phyloP scores from a whole-genome alignment of 64 coral and sea anemone species.

The Porites australiensis region DNA sequence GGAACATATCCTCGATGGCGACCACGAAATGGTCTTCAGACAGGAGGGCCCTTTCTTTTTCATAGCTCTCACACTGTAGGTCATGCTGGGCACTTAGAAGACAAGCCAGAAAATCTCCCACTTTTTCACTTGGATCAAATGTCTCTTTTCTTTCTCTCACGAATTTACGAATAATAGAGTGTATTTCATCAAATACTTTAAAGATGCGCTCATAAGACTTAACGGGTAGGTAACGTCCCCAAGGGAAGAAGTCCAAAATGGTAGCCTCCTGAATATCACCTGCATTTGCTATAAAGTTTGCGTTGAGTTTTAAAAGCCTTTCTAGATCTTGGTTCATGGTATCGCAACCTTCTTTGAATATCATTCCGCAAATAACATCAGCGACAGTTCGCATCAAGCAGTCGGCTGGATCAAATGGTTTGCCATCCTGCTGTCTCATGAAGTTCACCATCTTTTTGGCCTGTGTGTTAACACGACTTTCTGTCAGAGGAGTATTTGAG shows the following conservation, averaged over 20 bases:
- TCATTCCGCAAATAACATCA: constrained; percentile 55
- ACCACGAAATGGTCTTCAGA: constrained; percentile 18
- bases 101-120: constrained; percentile 7
- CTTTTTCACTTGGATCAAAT: constrained; percentile 12
- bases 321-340: constrained; percentile 15
- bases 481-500: constrained; percentile 3
- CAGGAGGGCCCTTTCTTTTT: background rate
- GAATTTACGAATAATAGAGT: background rate
- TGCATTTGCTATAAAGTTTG: background rate
- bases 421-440: constrained; percentile 11
- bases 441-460: constrained; percentile 37
- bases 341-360: constrained; percentile 13
- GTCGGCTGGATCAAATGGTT: constrained; percentile 34
- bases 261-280: background rate
- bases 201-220: background rate
- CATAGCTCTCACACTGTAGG: background rate
- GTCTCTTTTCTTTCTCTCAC: constrained; percentile 7
- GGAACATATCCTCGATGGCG: constrained; percentile 39
- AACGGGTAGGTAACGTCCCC: constrained; percentile 42
- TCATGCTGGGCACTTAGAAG: constrained; percentile 29
- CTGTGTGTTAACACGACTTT: constrained; percentile 17
- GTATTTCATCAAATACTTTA: background rate
- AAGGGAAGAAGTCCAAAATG: constrained; percentile 27
- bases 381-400: constrained; percentile 32
- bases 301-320: background rate